Percentiles rank a stretch among this genome's conserved stretches.
These are phyloP conservation scores for Corvus cornix DNA, from an alignment of 2,113 vertebrate genomes.

Conservation along the genomic window DNA sequence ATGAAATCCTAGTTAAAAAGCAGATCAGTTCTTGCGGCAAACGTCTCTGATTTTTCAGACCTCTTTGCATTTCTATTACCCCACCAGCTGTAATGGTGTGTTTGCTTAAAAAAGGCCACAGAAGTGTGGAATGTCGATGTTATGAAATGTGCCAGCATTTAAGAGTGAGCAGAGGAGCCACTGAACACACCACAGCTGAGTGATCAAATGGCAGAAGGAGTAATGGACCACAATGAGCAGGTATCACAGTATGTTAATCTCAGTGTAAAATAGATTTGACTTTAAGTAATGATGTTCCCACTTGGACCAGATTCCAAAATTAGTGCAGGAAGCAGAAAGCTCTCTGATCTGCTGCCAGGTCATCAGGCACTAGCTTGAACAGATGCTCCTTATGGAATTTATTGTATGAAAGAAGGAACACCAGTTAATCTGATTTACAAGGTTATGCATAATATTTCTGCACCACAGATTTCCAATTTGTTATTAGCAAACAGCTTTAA, in stretches of 20 bases:
- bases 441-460: constrained; percentile 50
- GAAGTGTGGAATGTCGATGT: neutral
- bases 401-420: constrained; percentile 30
- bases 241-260: constrained; percentile 39
- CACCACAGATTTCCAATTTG: constrained; percentile 30
- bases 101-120: neutral
- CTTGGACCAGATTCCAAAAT: constrained; percentile 48
- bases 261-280: constrained; percentile 45
- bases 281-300: constrained; percentile 37
- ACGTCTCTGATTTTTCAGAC: neutral
- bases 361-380: constrained; percentile 32
- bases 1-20: neutral
- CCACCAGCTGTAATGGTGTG: neutral
- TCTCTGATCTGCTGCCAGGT: constrained; percentile 53
- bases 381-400: constrained; percentile 49
- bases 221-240: constrained; percentile 24
- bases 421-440: constrained; percentile 61
- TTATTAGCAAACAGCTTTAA: constrained; percentile 38
- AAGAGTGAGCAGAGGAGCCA: neutral
- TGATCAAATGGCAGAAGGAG: neutral
- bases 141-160: neutral
- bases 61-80: neutral
- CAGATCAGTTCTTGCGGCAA: neutral
- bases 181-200: neutral
- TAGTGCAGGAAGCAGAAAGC: constrained; percentile 15